Evolutionary conservation across 2,113 vertebrate genomes (phyloP), one percentile per base, ranked within the genome.

Genomic region (Rousettus leschenaultii): DNA sequence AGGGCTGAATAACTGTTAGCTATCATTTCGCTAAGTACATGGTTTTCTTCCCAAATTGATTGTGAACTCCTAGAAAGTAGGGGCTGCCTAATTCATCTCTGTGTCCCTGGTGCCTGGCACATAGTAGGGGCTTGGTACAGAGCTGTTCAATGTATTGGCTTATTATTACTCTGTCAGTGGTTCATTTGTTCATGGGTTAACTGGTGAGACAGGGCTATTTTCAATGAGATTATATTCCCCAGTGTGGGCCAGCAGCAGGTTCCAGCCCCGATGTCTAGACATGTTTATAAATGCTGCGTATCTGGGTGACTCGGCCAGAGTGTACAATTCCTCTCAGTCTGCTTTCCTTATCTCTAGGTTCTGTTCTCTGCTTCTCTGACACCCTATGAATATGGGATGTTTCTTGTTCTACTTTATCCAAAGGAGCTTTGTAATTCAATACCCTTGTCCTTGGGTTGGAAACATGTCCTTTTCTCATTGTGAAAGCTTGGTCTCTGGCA

Each of bases 361-460:
- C 61, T 73, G 66, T 92, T 95, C 85, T 71, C 82, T 91, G 43
- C 43, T 75, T 96, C 91, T 86, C 75, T 8, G 61, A 74, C 13
- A 1, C 66, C 45, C 70, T 19, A 10, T 92, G 95, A 97, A 85
- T 94, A 66, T 10, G 12, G 59, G 35, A 33, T 77, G n/a, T 78
- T 96, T 89, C 90, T 96, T 90, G 73, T 84, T 94, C 90, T 86
- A 43, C 85, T 86, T 87, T 95, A 75, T 55, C 74, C 74, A 94
- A 40, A 93, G 63, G 57, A 19, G 19, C 19, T 95, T 63, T 94
- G 93, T 97, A 95, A 95, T 86, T 26, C 68, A 93, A 84, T 28
- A 95, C 38, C 19, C 30, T 95, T 92, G 91, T 59, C 63, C 89
- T 88, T 86, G 87, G 86, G 45, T 40, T 96, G 87, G 55, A 97